These are phyloP conservation scores for Hipposideros larvatus DNA, from an alignment of 2,797 vertebrate species.

Conservation along the genomic window DNA sequence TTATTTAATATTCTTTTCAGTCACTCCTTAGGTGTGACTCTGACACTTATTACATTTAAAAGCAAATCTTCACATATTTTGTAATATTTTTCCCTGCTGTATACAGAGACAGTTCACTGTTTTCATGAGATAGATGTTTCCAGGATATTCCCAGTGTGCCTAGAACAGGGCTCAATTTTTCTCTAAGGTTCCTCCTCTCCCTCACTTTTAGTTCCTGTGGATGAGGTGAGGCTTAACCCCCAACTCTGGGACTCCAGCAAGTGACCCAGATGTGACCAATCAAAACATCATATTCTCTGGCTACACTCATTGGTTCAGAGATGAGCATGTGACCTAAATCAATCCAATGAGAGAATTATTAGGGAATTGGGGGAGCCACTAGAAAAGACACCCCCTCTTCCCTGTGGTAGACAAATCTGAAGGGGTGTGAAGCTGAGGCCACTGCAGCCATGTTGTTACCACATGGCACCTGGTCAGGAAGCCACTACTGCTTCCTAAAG, in stretches of 20 bases:
- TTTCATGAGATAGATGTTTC: background rate
- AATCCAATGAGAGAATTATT: background rate
- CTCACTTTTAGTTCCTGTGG: background rate
- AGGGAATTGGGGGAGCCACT: background rate
- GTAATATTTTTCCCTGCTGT: background rate
- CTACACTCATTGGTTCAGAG: background rate
- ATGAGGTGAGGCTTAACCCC: background rate
- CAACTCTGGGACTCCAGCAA: background rate
- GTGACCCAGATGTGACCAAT: background rate
- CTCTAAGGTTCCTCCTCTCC: background rate
- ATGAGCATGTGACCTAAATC: background rate
- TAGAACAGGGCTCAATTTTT: background rate
- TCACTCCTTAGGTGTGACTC: background rate
- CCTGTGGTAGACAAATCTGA: background rate
- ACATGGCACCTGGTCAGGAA: background rate
- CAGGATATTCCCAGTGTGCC: background rate
- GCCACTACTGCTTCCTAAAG: background rate
- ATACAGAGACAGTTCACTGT: background rate
- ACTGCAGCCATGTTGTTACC: fast-evolving
- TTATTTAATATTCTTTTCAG: background rate
- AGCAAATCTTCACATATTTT: conserved; percentile 7
- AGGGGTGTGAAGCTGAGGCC: background rate
- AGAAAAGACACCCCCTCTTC: background rate
- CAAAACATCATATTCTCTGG: background rate
- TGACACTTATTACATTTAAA: background rate